phyloP scores from a whole-genome alignment of 2,113 vertebrate genomes.

The Microtus montanus region DNA sequence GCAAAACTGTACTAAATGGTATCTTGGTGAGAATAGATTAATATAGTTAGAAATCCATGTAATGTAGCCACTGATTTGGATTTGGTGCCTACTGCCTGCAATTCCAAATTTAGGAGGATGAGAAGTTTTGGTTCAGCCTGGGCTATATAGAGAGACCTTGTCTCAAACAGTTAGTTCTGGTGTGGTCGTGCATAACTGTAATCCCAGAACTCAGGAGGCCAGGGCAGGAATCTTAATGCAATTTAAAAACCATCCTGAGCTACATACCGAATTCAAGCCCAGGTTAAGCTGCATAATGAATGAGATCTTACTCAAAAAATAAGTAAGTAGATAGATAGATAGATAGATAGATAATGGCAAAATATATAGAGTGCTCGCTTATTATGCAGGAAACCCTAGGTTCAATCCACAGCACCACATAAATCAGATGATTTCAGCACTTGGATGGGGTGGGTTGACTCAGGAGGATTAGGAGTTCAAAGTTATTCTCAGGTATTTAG shows the following conservation, averaged over 20 bases:
- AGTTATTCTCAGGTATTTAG: not conserved
- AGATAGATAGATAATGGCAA: not conserved
- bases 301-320: not conserved
- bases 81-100: not conserved
- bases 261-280: not conserved
- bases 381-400: not conserved
- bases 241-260: not conserved
- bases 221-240: not conserved
- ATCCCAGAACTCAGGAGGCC: not conserved
- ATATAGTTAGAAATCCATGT: not conserved
- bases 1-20: not conserved
- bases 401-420: not conserved
- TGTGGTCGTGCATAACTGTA: not conserved
- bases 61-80: not conserved
- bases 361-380: not conserved
- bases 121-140: not conserved
- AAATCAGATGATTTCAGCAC: not conserved
- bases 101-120: not conserved
- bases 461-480: not conserved
- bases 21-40: conserved; percentile 19
- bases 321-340: not conserved
- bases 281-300: not conserved
- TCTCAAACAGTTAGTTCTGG: not conserved
- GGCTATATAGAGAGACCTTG: not conserved
- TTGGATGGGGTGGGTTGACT: not conserved